A percentile compares a stretch with the other conserved stretches of the same genome.
Evolutionary conservation across 1,140 invertebrate genomes (phyloP).

Genomic region (Anoplolepis gracilipes): DNA sequence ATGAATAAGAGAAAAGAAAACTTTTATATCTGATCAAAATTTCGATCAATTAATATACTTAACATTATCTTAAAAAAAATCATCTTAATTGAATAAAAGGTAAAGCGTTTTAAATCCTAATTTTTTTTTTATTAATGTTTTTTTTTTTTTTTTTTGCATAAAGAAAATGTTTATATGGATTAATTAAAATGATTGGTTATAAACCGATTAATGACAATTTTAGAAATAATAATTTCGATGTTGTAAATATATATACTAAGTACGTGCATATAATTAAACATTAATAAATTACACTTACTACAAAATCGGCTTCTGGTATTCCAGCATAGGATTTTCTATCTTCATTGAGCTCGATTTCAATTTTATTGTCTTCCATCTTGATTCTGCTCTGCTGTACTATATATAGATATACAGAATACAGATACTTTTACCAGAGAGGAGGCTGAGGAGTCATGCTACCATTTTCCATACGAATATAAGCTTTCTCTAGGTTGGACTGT

Average conservation of each 20-base stretch:
- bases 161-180: not conserved
- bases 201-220: not conserved
- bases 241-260: not conserved
- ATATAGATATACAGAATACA: too few relatives aligned
- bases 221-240: not conserved
- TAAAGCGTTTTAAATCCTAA: not conserved
- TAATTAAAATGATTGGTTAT: not conserved
- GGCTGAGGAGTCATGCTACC: too few relatives aligned
- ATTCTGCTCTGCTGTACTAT: slow-evolving; percentile 37
- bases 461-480: too few relatives aligned
- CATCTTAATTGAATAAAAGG: not conserved
- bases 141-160: not conserved
- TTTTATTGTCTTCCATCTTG: slow-evolving; percentile 82
- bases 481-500: too few relatives aligned
- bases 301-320: slow-evolving; percentile 93
- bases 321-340: slow-evolving; percentile 92
- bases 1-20: not conserved
- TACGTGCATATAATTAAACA: not conserved
- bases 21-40: slow-evolving; percentile 2
- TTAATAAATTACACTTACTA: slow-evolving; percentile 85
- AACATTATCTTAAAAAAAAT: not conserved
- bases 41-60: not conserved
- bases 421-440: too few relatives aligned
- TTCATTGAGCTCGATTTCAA: slow-evolving; percentile 81
- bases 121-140: not conserved